Conservation (phyloP, 2,888 invertebrate species). For the Elysia crispata region DNA sequence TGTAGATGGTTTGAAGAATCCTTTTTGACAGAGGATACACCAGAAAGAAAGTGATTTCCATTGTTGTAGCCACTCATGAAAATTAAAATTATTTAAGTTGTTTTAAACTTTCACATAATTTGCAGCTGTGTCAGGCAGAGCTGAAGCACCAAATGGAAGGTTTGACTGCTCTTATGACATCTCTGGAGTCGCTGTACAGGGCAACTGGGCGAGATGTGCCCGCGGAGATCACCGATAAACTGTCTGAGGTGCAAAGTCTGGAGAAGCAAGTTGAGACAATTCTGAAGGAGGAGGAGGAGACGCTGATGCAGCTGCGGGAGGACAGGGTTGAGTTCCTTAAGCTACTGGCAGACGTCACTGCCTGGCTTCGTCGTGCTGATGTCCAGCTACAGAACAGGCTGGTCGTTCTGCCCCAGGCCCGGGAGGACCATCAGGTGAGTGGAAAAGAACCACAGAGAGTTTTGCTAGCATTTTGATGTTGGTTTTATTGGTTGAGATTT, state of each 20-base stretch:
- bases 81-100: too few relatives aligned
- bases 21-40: too few relatives aligned
- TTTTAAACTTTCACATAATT: too few relatives aligned
- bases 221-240: conserved; percentile 58
- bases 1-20: too few relatives aligned
- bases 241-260: conserved; percentile 57
- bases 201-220: conserved; percentile 62
- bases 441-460: neutral
- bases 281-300: conserved; percentile 63
- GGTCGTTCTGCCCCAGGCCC: conserved; percentile 61
- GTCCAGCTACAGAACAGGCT: conserved; percentile 63
- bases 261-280: conserved; percentile 51
- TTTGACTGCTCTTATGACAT: conserved; percentile 58
- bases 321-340: conserved; percentile 61
- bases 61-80: too few relatives aligned
- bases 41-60: too few relatives aligned
- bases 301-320: conserved; percentile 63
- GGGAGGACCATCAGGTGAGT: conserved; percentile 66
- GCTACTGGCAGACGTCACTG: conserved; percentile 56
- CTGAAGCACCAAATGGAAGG: conserved; percentile 64
- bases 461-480: too few relatives aligned
- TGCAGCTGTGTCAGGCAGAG: conserved; percentile 66
- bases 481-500: too few relatives aligned
- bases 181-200: conserved; percentile 65
- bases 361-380: conserved; percentile 65